A percentile compares a stretch with the other conserved stretches of the same genome.
Evolutionary conservation across 2,113 vertebrate species (phyloP).

Genomic region (Herpailurus yagouaroundi): DNA sequence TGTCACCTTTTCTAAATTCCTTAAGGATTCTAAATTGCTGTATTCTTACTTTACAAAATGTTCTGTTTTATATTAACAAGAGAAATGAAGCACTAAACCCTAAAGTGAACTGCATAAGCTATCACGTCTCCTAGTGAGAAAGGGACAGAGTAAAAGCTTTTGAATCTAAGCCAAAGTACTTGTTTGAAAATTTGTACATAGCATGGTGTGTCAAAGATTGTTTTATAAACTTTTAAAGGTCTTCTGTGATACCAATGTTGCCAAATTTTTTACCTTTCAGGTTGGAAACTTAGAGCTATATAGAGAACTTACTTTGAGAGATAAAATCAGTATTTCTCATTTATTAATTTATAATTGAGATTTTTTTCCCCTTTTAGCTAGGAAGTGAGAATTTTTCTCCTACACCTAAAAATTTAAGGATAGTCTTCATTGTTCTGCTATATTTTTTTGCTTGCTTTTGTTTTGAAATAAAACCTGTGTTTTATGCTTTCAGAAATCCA

Average conservation of each 20-base stretch:
- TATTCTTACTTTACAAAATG: conserved; percentile 16
- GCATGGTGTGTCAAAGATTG: not conserved
- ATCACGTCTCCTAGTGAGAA: not conserved
- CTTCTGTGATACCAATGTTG: not conserved
- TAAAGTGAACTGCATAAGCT: not conserved
- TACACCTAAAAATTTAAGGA: conserved; percentile 20
- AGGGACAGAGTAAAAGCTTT: not conserved
- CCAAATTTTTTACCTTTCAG: not conserved
- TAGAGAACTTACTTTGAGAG: not conserved
- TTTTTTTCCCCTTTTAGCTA: not conserved
- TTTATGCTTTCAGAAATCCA: not conserved
- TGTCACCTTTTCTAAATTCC: conserved; percentile 32
- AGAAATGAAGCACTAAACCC: not conserved
- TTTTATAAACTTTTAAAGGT: not conserved
- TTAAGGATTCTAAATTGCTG: conserved; percentile 27
- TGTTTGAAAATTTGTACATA: conserved; percentile 2
- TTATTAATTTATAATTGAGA: conserved; percentile 13
- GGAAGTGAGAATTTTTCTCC: conserved; percentile 11
- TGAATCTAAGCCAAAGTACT: conserved; percentile 3
- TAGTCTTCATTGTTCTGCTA: not conserved
- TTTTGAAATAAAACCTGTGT: conserved; percentile 1
- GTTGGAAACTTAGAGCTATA: not conserved
- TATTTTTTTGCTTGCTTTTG: not conserved
- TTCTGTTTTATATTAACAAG: conserved; percentile 44
- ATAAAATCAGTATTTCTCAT: not conserved